Evolutionary conservation across 2,888 invertebrate species (phyloP), one percentile per base, ranked within the genome.

Genomic region (Bembecia ichneumoniformis): DNA sequence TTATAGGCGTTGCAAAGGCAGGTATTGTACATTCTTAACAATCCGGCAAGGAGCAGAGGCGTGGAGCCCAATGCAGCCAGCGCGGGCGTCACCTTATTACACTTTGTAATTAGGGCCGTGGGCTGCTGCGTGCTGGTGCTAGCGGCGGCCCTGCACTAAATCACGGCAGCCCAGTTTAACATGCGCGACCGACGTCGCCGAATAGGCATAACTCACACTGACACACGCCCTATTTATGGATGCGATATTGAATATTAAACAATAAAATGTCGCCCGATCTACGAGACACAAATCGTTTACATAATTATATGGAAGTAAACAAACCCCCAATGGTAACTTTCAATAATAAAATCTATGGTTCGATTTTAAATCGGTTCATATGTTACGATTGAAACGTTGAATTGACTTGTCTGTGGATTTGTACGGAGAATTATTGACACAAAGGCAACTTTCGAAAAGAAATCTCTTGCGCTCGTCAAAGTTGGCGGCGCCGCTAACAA

Each of bases 71-170:
- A 61, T 60, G 63, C 62, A 60, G 60, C 62, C 48, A 44, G 51
- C 54, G 50, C 62, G 55, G 62, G 62, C 63, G 65, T 59, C 60
- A 62, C 66, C 74, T 82, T 80, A 86, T 84, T 84, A 82, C 80
- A 82, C 77, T 82, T 83, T 81, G 77, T 84, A 84, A 87, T 86
- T 82, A 82, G 76, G 68, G 59, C 76, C 74, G 82, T 79, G 75
- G 80, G 81, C 72, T 66, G 76, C 63, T 70, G 46, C 52, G 52
- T 68, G 71, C 67, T 65, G 62, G 52, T 68, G 71, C 67, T 65
- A 62, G 70, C 64, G 55, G 62, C 71, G 68, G 72, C 70, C 74
- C 78, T 77, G 78, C 76, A 81, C 80, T 82, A 80, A 77, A 84
- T 83, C 80, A 82, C 76, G 77, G 74, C 74, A 64, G 64, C 62